Evolutionary conservation across 2,888 invertebrate species (phyloP), one percentile per base, ranked within the genome.

Genomic region (Xestia xanthographa): DNA sequence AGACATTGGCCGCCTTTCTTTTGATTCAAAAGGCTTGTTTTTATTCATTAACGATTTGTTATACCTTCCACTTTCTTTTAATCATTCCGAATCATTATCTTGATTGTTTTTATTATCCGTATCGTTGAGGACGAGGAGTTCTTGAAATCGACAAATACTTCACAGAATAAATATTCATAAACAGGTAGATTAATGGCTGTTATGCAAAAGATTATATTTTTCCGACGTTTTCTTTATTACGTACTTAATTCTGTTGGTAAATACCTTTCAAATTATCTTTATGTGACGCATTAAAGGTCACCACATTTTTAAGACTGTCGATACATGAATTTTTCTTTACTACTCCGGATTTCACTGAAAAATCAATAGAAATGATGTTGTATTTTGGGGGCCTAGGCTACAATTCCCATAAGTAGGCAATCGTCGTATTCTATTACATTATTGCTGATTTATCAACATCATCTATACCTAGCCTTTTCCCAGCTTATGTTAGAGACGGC

Each of bases 171-270:
- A 8, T 58, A 48, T n/a, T 60, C 11, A 56, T 53, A 45, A 75
- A 50, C 38, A 69, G 22, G n/a, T 29, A 67, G 8, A 82, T 38
- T 38, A 41, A 41, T 62, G 12, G 26, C 45, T 41, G 56, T 56
- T 56, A 77, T 58, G 56, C 43, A 83, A 58, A 83, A 29, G 48
- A 67, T 78, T 43, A 63, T 38, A 38, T 48, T 81, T 41, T 83
- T 77, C 26, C 50, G 56, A 22, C 62, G 66, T 60, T 66, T 53
- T 62, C 20, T 53, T 77, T 48, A 62, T 66, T 26, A 45, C 12
- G 53, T 41, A n/a, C 14, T 26, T 56, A 26, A 50, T 50, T 17
- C 14, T n/a, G 72, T 20, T 29, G 45, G n/a, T 76, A 50, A 82
- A 56, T 2, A 48, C 3, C 20, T 60, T 60, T 34, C 11, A 14